Base-by-base conservation (phyloP, 2,888 invertebrate species). In the Xestia rhomboidea region DNA sequence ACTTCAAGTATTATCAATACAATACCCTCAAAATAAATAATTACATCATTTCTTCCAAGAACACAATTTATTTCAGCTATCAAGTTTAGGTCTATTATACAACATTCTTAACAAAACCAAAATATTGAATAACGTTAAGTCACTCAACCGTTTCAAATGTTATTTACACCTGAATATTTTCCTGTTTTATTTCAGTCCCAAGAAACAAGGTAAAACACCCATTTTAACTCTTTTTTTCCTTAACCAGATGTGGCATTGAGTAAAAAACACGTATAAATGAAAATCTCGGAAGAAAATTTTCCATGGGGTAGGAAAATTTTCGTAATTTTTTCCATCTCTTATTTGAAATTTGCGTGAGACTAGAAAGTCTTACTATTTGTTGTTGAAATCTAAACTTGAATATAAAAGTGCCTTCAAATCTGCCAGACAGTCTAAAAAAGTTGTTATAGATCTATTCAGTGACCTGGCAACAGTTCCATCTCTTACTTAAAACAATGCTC, bases 211-310 rank as follows among this genome's bases (percentile, higher is more conserved):
- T 77, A 78, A 78, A 78, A 73, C 4, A 73, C 5, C 7, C 8
- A 73, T 76, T 79, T 64, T 27, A 57, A 72, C 77, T 71, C 63
- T 71, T 54, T 66, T 66, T 71, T 73, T 79, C 78, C 78, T 78
- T 34, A 67, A 34, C 34, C 41, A 66, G 41, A 15, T 60, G 64
- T 57, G 57, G 44, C 41, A 73, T 73, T 73, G 51, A 44, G 27
- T 27, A 34, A 30, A 77, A 63, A 34, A 27, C 1, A 18, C 24
- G 34, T n/a, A 13, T n/a, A 21, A 1, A 1, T 30, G 64, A 24
- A 18, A 30, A 41, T 49, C 46, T 30, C 13, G 7, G 21, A 30
- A 38, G 38, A 57, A 63, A 71, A 63, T 27, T 41, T 72, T 78
- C 49, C 49, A 44, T 60, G 46, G 18, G 15, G 13, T 1, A 10